Evolutionary conservation across 2,888 invertebrate genomes (phyloP).

Genomic region (Deilephila elpenor): DNA sequence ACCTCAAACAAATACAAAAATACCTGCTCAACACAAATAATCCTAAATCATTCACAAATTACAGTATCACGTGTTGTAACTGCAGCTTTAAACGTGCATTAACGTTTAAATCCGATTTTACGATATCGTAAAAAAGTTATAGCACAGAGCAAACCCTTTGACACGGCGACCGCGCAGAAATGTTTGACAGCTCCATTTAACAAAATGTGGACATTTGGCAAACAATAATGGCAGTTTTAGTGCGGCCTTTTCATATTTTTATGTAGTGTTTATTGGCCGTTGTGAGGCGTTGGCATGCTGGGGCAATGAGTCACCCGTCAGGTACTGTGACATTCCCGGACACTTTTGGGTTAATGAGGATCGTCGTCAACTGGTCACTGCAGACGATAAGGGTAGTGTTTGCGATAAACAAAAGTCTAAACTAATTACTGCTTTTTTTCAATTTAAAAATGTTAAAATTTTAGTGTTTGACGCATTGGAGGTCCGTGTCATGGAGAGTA

Average conservation of each 20-base stretch:
- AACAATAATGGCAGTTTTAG: conserved; percentile 79
- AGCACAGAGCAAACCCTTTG: conserved; percentile 48
- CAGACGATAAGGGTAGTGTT: not conserved
- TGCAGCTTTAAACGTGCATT: conserved; percentile 19
- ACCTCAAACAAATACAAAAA: not conserved
- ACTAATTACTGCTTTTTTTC: not conserved
- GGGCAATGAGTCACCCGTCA: conserved; percentile 58
- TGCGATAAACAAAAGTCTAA: not conserved
- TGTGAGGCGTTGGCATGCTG: conserved; percentile 66
- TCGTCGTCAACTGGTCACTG: not conserved
- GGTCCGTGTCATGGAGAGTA: no score
- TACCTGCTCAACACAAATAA: not conserved
- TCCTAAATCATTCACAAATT: conserved; percentile 20
- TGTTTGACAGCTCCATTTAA: conserved; percentile 79
- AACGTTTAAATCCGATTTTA: conserved; percentile 27
- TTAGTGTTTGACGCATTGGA: no score
- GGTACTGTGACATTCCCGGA: conserved; percentile 67
- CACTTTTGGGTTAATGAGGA: conserved; percentile 72
- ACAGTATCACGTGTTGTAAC: conserved; percentile 21
- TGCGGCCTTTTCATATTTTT: conserved; percentile 77
- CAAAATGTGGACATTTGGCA: conserved; percentile 78
- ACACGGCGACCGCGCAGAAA: conserved; percentile 51
- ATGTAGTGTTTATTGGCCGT: conserved; percentile 83
- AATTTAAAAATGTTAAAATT: not conserved
- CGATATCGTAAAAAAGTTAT: conserved; percentile 30